Evolutionary conservation across 2,797 vertebrate species (phyloP), one percentile per base, ranked within the genome.

Genomic region (Sardinella longiceps): DNA sequence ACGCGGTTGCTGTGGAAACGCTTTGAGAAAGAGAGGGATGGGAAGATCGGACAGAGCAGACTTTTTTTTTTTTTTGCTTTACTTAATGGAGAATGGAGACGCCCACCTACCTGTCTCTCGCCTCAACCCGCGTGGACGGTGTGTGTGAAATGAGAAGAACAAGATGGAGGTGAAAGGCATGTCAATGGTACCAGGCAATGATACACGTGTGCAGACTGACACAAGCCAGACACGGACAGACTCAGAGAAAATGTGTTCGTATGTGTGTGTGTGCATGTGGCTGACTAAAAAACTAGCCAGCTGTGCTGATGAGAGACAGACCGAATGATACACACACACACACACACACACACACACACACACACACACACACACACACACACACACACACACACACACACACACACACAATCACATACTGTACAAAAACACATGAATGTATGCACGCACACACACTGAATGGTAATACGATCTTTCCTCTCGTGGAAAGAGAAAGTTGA

Each of bases 101-200:
- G 84, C 45, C 58, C 43, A 98, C 98, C 97, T 98, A 98, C 98
- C 98, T 99, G 97, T 97, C 95, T 91, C 92, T 92, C 94, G 95
- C 96, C 96, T 92, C 96, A 77, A 95, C 95, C 93, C 96, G 97
- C 96, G 96, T 18, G 66, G 30, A 18, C 33, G 66, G 66, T 97
- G 97, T 97, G 97, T 97, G 96, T 97, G 96, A 95, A 97, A 98
- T 97, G 96, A 94, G 94, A 98, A 97, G 98, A 95, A 92, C 94
- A 96, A 98, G 95, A 97, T 98, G 97, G 97, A 5, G 87, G 95
- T 97, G 97, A 98, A 97, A 74, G 30, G 97, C 97, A 97, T 94
- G 92, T 95, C 94, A 93, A 92, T 91, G 94, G n/a, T n/a, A 88
- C 20, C 85, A 89, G 80, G 90, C 9, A 88, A 87, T 88, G 81